Base-by-base conservation (phyloP, 2,888 invertebrate species). In the Agrotis puta region DNA sequence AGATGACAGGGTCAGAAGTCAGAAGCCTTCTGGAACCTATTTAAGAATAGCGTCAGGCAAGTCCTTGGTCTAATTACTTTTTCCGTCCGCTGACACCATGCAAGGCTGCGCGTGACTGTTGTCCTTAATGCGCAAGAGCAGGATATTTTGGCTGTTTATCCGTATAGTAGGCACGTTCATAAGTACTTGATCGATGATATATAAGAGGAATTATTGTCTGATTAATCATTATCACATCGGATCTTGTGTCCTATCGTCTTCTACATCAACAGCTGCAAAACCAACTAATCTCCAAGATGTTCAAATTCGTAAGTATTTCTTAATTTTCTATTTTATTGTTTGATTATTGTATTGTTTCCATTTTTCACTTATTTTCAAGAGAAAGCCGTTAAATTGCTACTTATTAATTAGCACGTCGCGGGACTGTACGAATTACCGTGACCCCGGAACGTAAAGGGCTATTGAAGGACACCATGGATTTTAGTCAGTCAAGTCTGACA, bases 291-390 rank as follows among this genome's bases (percentile, higher is more conserved):
- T 69, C 59, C 89, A 95, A 91, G 70, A 96, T 96, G 96, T 95
- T 95, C 87, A 96, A 96, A 95, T 94, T 92, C 88, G 96, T 96
- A 82, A 95, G 71, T 51, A 74, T 64, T n/a, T 39, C 51, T 56
- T 33, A 33, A 0, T 48, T 39, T 20, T 20, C 3, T 62, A 1
- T 39, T 2, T 43, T 16, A 45, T 18, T 7, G 39, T 43, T 45
- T 45, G 18, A 18, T n/a, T 18, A 20, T 24, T 24, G 6, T 62
- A 51, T 39, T 48, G 0, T 39, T 24, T 14, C 2, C 3, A 11
- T 9, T 2, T 4, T 51, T 45, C 18, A 2, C 5, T 14, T 20
- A 3, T 1, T 16, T n/a, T 14, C 45, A 18, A 47, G 24, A 20
- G 2, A 16, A 16, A 39, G 9, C 27, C 16, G 11, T 27, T 45